Percentiles rank a stretch among this genome's conserved stretches.
Evolutionary conservation across 2,888 invertebrate species (phyloP).

Genomic region (Drosophila algonquin): DNA sequence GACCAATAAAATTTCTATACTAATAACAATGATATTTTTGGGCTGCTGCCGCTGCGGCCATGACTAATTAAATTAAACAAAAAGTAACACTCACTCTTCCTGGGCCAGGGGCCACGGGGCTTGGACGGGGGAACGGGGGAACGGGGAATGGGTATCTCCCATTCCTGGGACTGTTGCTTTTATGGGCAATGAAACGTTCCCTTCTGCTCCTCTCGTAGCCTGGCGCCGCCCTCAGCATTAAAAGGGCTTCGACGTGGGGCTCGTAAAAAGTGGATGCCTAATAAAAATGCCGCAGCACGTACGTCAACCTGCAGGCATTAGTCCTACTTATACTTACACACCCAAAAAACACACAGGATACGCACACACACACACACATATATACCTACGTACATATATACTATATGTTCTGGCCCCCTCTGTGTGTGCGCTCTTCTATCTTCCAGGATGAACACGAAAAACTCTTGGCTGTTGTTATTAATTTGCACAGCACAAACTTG

Average conservation of each 20-base stretch:
- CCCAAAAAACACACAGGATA: constrained; percentile 8
- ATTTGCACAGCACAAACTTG: constrained; percentile 69
- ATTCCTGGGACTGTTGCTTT: constrained; percentile 58
- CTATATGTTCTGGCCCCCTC: neutral
- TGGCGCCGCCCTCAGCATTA: constrained; percentile 53
- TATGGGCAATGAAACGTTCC: constrained; percentile 65
- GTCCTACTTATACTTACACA: constrained; percentile 51
- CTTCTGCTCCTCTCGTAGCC: constrained; percentile 9
- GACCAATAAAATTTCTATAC: constrained; percentile 46
- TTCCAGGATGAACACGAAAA: constrained; percentile 19
- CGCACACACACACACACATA: constrained; percentile 19
- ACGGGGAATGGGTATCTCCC: constrained; percentile 32
- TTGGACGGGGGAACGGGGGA: neutral
- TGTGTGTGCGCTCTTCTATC: constrained; percentile 3
- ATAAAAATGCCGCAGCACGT: constrained; percentile 80
- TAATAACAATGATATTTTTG: constrained; percentile 35
- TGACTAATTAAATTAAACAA: constrained; percentile 73
- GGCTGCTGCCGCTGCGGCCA: constrained; percentile 18
- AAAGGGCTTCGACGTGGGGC: constrained; percentile 54
- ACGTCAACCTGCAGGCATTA: constrained; percentile 75
- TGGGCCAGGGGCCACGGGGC: neutral
- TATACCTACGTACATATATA: neutral
- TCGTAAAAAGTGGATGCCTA: constrained; percentile 76
- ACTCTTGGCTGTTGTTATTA: constrained; percentile 67
- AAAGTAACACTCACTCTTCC: constrained; percentile 59